A percentile compares a stretch with the other conserved stretches of the same genome.
phyloP scores from a whole-genome alignment of 2,888 invertebrate species.

The Rhagophthalmus giganteus region DNA sequence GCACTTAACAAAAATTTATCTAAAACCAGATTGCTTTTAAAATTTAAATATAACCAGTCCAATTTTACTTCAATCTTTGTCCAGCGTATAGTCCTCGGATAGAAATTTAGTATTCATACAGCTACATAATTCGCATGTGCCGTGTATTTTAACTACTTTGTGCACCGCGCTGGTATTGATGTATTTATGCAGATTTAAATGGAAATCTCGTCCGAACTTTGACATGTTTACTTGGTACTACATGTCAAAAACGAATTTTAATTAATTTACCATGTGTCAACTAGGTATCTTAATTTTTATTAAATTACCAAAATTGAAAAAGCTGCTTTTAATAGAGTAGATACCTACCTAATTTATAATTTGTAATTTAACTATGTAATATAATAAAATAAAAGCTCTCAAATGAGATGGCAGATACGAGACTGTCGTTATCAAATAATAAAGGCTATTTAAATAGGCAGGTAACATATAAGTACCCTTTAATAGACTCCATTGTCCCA shows the following conservation, averaged over 20 bases:
- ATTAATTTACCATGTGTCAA: slow-evolving; percentile 21
- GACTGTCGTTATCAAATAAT: slow-evolving; percentile 11
- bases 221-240: slow-evolving; percentile 31
- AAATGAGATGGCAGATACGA: slow-evolving; percentile 7
- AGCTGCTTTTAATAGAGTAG: no score
- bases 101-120: slow-evolving; percentile 47
- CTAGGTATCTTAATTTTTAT: no score
- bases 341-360: no score
- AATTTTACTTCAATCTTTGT: slow-evolving; percentile 41
- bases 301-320: no score
- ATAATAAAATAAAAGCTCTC: slow-evolving; percentile 6
- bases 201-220: slow-evolving; percentile 42
- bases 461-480: slow-evolving; percentile 31
- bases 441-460: slow-evolving; percentile 27
- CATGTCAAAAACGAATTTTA: slow-evolving; percentile 32
- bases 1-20: slow-evolving; percentile 31
- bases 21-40: slow-evolving; percentile 33
- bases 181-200: slow-evolving; percentile 45
- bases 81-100: slow-evolving; percentile 29
- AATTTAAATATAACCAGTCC: slow-evolving; percentile 26
- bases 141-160: slow-evolving; percentile 30
- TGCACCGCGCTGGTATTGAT: slow-evolving; percentile 26
- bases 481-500: slow-evolving; percentile 38
- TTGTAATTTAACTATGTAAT: no score
- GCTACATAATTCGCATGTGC: slow-evolving; percentile 33